Conservation (phyloP, 2,113 vertebrate genomes). For the Cricetomys ansorgei region DNA sequence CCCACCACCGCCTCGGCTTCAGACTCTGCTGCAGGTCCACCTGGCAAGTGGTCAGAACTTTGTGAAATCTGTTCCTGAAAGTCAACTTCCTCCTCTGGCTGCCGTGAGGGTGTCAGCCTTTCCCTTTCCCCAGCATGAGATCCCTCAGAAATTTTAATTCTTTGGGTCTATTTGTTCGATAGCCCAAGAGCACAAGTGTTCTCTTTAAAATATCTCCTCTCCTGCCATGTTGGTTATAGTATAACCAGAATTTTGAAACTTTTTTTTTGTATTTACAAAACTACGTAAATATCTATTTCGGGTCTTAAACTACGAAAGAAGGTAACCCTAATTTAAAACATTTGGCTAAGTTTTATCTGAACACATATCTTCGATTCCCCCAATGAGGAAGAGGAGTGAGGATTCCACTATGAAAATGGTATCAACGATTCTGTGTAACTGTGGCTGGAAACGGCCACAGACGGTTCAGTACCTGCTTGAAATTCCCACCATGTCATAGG, state of each 20-base stretch:
- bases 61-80: background rate
- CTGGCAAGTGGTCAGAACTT: background rate
- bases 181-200: background rate
- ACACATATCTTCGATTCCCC: background rate
- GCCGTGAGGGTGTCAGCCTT: background rate
- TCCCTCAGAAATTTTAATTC: background rate
- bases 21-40: background rate
- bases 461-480: background rate
- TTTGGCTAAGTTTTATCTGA: background rate
- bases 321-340: background rate
- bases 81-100: background rate
- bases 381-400: background rate
- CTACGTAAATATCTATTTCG: background rate
- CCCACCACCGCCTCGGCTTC: background rate
- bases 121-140: background rate
- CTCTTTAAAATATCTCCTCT: background rate
- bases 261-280: conserved; percentile 10
- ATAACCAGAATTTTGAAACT: background rate
- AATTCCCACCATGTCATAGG: background rate
- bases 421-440: background rate
- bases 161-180: background rate
- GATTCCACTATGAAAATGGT: background rate
- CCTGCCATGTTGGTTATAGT: background rate
- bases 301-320: background rate
- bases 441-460: background rate